phyloP scores from a whole-genome alignment of 2,888 invertebrate species.

The Pyrrhosoma nymphula region DNA sequence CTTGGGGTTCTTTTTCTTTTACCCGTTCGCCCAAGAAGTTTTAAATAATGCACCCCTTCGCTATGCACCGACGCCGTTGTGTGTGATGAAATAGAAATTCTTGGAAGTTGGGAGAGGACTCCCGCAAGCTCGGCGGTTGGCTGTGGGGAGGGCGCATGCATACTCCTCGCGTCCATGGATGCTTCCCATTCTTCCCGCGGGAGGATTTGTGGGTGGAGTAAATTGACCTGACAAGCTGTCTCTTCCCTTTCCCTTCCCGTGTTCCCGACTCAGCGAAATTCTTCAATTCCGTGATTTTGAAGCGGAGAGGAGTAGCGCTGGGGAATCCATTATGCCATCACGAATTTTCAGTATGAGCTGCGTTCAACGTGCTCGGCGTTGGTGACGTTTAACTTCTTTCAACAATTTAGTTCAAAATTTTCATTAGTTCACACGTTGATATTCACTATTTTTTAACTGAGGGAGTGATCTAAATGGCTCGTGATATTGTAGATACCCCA shows the following conservation, averaged over 20 bases:
- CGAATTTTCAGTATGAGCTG: too few species aligned
- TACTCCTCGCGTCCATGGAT: not conserved
- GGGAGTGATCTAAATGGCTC: too few species aligned
- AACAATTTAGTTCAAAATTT: not conserved
- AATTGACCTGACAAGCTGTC: too few species aligned
- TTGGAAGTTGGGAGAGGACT: not conserved
- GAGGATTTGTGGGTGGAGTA: not conserved
- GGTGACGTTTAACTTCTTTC: not conserved
- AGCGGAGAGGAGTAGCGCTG: too few species aligned
- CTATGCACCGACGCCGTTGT: not conserved
- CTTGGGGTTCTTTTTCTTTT: not conserved
- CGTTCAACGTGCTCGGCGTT: too few species aligned
- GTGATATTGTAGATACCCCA: too few species aligned
- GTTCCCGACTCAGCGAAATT: too few species aligned
- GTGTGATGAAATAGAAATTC: not conserved
- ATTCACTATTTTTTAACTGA: not conserved
- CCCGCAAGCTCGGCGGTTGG: too few species aligned
- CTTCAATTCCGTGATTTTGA: too few species aligned
- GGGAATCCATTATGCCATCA: too few species aligned
- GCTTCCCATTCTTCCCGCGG: not conserved
- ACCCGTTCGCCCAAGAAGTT: not conserved
- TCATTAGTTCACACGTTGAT: not conserved
- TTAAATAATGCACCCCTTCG: not conserved
- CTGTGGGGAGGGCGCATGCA: not conserved
- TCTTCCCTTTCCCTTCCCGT: too few species aligned